Evolutionary conservation across 2,113 vertebrate species (phyloP).

Genomic region (Chaetura pelagica): DNA sequence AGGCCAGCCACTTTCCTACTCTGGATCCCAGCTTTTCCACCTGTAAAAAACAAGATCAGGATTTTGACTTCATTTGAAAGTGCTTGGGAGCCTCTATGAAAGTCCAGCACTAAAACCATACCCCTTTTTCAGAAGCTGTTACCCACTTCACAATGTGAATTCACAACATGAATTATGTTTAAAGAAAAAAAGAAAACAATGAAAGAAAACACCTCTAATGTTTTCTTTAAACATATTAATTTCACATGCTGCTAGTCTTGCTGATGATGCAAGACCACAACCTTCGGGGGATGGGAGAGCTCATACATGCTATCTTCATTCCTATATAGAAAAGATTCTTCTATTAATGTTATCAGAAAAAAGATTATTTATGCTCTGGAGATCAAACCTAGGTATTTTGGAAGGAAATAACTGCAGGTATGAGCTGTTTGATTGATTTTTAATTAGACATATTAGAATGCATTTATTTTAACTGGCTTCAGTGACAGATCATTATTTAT

Average conservation of each 20-base stretch:
- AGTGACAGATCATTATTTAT: neutral
- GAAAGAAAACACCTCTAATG: neutral
- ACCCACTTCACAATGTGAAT: no score
- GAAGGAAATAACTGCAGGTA: neutral
- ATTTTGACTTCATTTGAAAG: neutral
- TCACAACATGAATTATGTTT: neutral
- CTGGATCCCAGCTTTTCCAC: neutral
- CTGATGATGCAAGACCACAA: neutral
- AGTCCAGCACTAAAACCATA: neutral
- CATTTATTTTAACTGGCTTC: constrained; percentile 21
- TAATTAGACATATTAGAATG: neutral
- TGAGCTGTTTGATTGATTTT: neutral
- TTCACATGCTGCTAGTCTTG: neutral
- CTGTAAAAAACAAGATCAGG: neutral
- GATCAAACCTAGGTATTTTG: neutral
- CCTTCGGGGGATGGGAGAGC: neutral
- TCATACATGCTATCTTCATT: neutral
- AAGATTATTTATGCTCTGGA: neutral
- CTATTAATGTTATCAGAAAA: neutral
- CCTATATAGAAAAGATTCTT: neutral
- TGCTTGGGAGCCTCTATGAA: neutral
- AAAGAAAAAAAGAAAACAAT: neutral
- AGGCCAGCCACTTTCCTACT: neutral
- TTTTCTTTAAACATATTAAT: neutral
- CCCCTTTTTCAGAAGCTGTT: neutral